Evolutionary conservation across 2,797 vertebrate genomes (phyloP), one percentile per base, ranked within the genome.

Genomic region (Pipistrellus pipistrellus): DNA sequence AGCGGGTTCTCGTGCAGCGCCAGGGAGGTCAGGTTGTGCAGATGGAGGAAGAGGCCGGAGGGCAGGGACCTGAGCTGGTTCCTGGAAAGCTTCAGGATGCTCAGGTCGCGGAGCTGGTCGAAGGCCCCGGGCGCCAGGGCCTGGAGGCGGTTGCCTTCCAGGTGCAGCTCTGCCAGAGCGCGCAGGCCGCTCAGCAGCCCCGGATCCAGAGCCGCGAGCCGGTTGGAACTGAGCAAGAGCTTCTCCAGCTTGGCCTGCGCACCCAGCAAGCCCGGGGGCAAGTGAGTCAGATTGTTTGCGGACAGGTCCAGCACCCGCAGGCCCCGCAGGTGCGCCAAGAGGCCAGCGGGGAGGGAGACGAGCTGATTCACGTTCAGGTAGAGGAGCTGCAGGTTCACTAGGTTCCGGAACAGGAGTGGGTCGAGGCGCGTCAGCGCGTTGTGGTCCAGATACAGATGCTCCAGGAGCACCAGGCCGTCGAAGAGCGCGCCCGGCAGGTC

Each of bases 1-100:
- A 99, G 95, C 0, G 99, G 99, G 96, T 99, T 99, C 0, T 98
- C 98, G 92, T 98, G 99, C 80, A 99, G 94, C 17, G 98, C 99
- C 86, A 99, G 93, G 88, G 97, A 96, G 21, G 51, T 98, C 73
- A 99, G 85, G 51, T 97, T 96, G 27, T 96, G 98, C 97, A 98
- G 97, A 93, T 98, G 92, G 95, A 99, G 98, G 95, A 99, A 99
- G 86, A 98, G 99, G 62, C 98, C 98, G 5, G 96, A 90, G 77
- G 99, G 99, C 86, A 99, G 94, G 21, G 41, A 48, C 21, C 96
- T 84, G 8, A 99, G 98, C 66, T 46, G 96, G 97, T 99, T 99
- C 87, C 97, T 91, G 32, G 99, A 99, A 73, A 99, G 95, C 0
- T 98, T 98, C 55, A 99, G 97, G 6, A 0, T 91, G 46, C n/a